Evolutionary conservation across 2,888 invertebrate genomes (phyloP).

Genomic region (Cryptocheilus praepositus): DNA sequence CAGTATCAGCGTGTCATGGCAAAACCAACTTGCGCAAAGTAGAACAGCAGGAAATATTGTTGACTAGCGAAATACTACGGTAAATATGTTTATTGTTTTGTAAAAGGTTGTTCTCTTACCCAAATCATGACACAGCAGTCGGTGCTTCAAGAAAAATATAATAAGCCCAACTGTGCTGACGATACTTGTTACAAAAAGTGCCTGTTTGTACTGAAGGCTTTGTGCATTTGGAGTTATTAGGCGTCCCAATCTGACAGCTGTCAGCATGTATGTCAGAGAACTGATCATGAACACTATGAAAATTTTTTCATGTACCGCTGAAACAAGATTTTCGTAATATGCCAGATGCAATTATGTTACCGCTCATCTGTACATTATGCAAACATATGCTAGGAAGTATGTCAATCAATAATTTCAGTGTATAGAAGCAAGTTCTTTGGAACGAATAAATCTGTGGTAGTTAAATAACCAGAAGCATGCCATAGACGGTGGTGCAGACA

Average conservation of each 20-base stretch:
- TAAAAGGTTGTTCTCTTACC: slow-evolving; percentile 78
- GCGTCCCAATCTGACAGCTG: slow-evolving; percentile 80
- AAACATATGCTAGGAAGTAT: neutral
- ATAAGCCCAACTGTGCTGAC: slow-evolving; percentile 88
- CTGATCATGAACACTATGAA: slow-evolving; percentile 94
- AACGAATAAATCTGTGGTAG: too few relatives aligned
- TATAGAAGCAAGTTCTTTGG: too few relatives aligned
- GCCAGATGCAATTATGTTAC: neutral
- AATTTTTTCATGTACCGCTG: slow-evolving; percentile 92
- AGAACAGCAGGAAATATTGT: slow-evolving; percentile 10
- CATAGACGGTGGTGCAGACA: too few relatives aligned
- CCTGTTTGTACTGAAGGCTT: slow-evolving; percentile 80
- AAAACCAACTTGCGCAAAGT: too few relatives aligned
- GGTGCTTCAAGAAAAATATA: slow-evolving; percentile 91
- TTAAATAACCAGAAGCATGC: too few relatives aligned
- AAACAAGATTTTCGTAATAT: slow-evolving; percentile 18
- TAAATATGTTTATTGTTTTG: neutral
- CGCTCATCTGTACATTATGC: neutral
- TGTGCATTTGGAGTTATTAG: slow-evolving; percentile 72
- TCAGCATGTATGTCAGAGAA: slow-evolving; percentile 88
- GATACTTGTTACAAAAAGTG: slow-evolving; percentile 85
- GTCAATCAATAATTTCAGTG: too few relatives aligned
- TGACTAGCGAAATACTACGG: neutral
- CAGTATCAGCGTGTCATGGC: too few relatives aligned
- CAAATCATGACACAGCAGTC: slow-evolving; percentile 91